Percentiles rank a stretch among this genome's conserved stretches.
phyloP scores from a whole-genome alignment of 1,140 invertebrate genomes.

The Bombus superbus region DNA sequence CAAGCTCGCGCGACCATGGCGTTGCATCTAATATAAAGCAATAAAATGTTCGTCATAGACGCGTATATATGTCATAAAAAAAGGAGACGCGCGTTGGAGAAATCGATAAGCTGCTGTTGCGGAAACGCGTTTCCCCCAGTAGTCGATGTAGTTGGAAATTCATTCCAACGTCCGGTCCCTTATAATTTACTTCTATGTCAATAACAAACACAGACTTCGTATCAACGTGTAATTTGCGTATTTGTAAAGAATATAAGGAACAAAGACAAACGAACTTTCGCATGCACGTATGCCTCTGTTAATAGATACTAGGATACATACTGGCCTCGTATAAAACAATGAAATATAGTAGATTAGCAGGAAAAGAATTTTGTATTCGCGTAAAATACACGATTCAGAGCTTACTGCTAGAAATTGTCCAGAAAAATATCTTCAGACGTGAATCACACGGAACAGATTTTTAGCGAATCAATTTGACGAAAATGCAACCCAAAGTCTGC shows the following conservation, averaged over 20 bases:
- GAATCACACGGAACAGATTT: too few species aligned
- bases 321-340: too few species aligned
- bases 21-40: constrained; percentile 68
- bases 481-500: too few species aligned
- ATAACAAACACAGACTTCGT: constrained; percentile 40
- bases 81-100: constrained; percentile 15
- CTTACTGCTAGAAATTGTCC: too few species aligned
- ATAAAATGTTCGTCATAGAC: constrained; percentile 59
- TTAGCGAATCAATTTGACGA: too few species aligned
- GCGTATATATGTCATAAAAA: constrained; percentile 45
- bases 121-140: constrained; percentile 20
- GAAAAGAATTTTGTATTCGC: too few species aligned
- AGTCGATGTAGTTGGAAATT: constrained; percentile 30
- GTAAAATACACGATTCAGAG: too few species aligned
- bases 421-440: too few species aligned
- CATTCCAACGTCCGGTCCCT: constrained; percentile 22
- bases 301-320: too few species aligned
- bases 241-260: neutral
- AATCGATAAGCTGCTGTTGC: constrained; percentile 47
- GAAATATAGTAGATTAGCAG: too few species aligned
- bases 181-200: constrained; percentile 49
- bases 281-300: neutral
- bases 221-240: constrained; percentile 22
- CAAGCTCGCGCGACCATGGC: constrained; percentile 20
- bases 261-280: neutral